Evolutionary conservation across 2,797 vertebrate species (phyloP), one percentile per base, ranked within the genome.

Genomic region (Coilia nasus): DNA sequence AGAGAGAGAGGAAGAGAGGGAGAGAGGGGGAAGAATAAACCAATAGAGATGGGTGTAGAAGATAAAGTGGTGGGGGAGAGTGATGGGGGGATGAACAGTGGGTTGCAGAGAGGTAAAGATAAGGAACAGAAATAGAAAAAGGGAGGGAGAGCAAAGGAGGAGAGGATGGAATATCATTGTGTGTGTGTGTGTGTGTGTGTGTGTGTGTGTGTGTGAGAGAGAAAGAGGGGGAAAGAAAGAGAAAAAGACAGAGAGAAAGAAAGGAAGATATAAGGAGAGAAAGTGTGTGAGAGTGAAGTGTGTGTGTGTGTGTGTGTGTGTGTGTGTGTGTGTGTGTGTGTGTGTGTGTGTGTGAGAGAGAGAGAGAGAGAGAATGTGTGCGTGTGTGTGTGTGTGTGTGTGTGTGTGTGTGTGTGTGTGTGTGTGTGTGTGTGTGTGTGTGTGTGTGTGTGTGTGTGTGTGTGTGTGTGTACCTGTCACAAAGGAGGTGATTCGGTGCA

Each of bases 401-500:
- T 28, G 23, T 64, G 62, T 64, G 60, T 64, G 60, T 25, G 60
- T 64, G 60, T 64, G 60, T 28, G 64, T 31, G 64, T 15, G 64
- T 31, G 64, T 31, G 64, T 31, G 64, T 67, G 64, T 31, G 64
- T 31, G 64, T 67, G 64, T 62, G 86, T 6, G 78, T 28, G 54
- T 47, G n/a, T 14, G 75, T 84, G 67, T 57, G 19, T 83, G 41
- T 44, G 85, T 82, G 67, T 15, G 23, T 67, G 28, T 84, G 54
- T 78, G 50, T 54, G 57, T 82, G 64, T 19, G 44, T 54, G 85
- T 89, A 90, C 90, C 88, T 90, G 90, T 85, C 35, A 90, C 88
- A 88, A 97, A 93, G 81, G 95, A 95, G 83, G 94, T 96, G 93
- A 98, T 94, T 85, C 94, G 96, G 84, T 93, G 92, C 84, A 94